phyloP scores from a whole-genome alignment of 1,140 invertebrate genomes.

The Drosophila kikkawai region DNA sequence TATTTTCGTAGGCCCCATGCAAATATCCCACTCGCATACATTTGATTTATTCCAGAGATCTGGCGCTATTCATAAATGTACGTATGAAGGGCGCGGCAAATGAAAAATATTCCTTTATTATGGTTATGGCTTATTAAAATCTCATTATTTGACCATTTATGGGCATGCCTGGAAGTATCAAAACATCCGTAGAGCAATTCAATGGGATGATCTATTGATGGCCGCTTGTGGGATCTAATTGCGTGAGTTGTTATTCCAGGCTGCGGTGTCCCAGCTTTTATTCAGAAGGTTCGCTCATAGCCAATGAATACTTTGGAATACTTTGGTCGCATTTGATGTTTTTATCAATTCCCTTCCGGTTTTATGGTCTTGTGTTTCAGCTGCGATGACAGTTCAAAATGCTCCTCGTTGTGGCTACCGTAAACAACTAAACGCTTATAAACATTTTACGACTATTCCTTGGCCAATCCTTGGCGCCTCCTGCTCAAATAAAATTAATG shows the following conservation, averaged over 20 bases:
- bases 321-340: conserved; percentile 2
- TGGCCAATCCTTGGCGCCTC: conserved; percentile 32
- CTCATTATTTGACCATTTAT: conserved; percentile 53
- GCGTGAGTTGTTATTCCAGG: conserved; percentile 18
- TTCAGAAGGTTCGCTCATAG: background rate
- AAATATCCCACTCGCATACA: conserved; percentile 47
- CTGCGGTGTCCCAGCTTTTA: conserved; percentile 17
- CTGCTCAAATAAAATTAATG: conserved; percentile 45
- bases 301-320: conserved; percentile 2
- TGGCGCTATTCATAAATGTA: conserved; percentile 18
- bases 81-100: conserved; percentile 22
- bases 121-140: conserved; percentile 72
- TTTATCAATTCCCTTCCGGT: conserved; percentile 11
- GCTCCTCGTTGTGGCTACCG: conserved; percentile 51
- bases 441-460: conserved; percentile 34
- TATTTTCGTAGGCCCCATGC: conserved; percentile 74
- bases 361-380: conserved; percentile 29
- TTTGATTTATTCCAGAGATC: conserved; percentile 39
- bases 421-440: conserved; percentile 54
- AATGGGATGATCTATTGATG: conserved; percentile 26
- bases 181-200: conserved; percentile 52
- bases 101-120: conserved; percentile 49
- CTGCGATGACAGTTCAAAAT: conserved; percentile 41
- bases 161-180: conserved; percentile 44
- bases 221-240: conserved; percentile 46